Evolutionary conservation across 2,797 vertebrate genomes (phyloP), one percentile per base, ranked within the genome.

Genomic region (Sebastes vulpes): DNA sequence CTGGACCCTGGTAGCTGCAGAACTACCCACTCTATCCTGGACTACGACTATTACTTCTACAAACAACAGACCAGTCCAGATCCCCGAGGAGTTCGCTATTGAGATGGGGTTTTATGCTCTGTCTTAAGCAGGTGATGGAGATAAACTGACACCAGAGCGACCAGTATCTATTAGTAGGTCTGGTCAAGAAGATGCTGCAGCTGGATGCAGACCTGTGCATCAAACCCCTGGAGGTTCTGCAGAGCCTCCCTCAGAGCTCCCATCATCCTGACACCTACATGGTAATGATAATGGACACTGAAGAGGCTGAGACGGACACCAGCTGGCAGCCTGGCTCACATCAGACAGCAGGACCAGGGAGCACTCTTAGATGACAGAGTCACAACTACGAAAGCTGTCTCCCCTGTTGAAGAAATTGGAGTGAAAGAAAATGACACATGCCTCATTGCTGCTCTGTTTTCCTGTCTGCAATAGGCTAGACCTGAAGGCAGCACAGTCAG

Each of bases 211-310:
- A 50, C 9, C 8, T 32, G 12, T 2, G 9, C 25, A 12, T 29
- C 25, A n/a, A 61, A 42, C 35, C 60, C 14, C 35, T 38, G 35
- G 23, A 46, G 21, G 23, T 64, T 64, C 21, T 64, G 42, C 25
- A 25, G 12, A 35, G 50, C 50, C 29, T 54, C 8, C 28, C 12
- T 53, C n/a, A n/a, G 26, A 29, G 42, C 63, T 48, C 63, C 25
- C 46, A 50, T 46, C 42, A 50, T 66, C 64, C 48, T 67, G 48
- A 67, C 65, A 53, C 65, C 65, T 67, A 31, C n/a, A 50, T 20
- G 4, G 25, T 21, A 11, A 50, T 21, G 26, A 50, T 31, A 50
- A 65, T 29, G 26, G 63, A 48, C 42, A 29, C 18, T 50, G 25
- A 64, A 6, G 38, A 65, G 38, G 26, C 26, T 14, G 6, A 52